Conservation (phyloP, 1,140 invertebrate genomes). For the Lucilia cuprina region DNA sequence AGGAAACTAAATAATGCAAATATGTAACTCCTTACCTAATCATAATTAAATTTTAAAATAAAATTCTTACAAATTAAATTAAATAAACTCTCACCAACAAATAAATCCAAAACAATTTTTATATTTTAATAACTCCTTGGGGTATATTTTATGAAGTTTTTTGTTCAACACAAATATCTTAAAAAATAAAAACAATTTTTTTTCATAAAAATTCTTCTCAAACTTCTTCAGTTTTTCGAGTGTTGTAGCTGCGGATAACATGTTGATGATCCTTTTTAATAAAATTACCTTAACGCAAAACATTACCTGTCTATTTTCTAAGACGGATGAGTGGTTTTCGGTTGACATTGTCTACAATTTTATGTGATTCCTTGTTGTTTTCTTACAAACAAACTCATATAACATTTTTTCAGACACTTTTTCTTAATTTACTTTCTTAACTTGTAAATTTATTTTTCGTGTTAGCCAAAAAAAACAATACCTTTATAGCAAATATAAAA, state of each 20-base stretch:
- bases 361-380: background rate
- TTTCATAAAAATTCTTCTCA: background rate
- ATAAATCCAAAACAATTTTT: background rate
- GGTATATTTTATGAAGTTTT: slow-evolving; percentile 8
- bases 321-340: background rate
- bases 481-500: background rate
- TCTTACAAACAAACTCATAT: background rate
- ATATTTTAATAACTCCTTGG: background rate
- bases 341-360: background rate
- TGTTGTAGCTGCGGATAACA: background rate
- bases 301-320: background rate
- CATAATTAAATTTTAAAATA: background rate
- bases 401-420: background rate
- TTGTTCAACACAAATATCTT: background rate
- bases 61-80: background rate
- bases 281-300: background rate
- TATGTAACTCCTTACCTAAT: too few species aligned
- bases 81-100: background rate
- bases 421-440: slow-evolving; percentile 7
- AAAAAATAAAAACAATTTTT: background rate
- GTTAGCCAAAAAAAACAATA: background rate
- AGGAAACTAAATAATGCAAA: too few species aligned
- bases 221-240: background rate
- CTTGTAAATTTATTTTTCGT: slow-evolving; percentile 2
- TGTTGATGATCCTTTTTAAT: slow-evolving; percentile 10